A percentile compares a stretch with the other conserved stretches of the same genome.
phyloP scores from a whole-genome alignment of 2,888 invertebrate species.

The Chaetogeoica ovagalla region DNA sequence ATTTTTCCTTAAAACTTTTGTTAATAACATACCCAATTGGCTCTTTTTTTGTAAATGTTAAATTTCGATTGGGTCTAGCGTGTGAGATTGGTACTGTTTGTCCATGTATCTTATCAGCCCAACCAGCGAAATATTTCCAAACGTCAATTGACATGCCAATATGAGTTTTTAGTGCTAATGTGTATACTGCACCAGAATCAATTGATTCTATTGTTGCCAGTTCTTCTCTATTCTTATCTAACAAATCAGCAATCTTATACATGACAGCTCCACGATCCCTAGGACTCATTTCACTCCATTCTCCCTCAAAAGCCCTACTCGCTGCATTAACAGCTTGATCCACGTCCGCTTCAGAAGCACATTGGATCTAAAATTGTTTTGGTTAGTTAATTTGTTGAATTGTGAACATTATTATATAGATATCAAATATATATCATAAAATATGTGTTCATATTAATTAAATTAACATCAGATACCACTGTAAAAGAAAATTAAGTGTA shows the following conservation, averaged over 20 bases:
- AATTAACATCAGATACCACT: background rate
- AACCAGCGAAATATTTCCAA: constrained; percentile 95
- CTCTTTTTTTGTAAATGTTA: constrained; percentile 85
- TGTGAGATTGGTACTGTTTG: constrained; percentile 88
- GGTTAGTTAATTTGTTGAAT: no score
- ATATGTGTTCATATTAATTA: background rate
- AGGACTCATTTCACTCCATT: constrained; percentile 93
- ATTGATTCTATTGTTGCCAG: constrained; percentile 90
- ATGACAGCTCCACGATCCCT: constrained; percentile 84
- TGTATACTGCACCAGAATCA: constrained; percentile 96
- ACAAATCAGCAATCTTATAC: constrained; percentile 87
- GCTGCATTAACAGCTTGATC: constrained; percentile 87
- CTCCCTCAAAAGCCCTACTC: constrained; percentile 83
- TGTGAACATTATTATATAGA: no score
- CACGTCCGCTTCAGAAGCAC: constrained; percentile 79
- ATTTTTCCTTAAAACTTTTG: background rate
- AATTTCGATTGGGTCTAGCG: constrained; percentile 86
- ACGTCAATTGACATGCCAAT: constrained; percentile 97
- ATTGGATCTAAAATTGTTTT: constrained; percentile 62
- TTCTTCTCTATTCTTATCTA: constrained; percentile 93
- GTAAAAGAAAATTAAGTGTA: background rate
- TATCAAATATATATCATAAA: no score
- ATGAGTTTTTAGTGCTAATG: constrained; percentile 92
- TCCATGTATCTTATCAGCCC: constrained; percentile 95
- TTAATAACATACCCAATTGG: constrained; percentile 73